Evolutionary conservation across 1,140 invertebrate genomes (phyloP), one percentile per base, ranked within the genome.

Genomic region (Aphelenchoides fujianensis): DNA sequence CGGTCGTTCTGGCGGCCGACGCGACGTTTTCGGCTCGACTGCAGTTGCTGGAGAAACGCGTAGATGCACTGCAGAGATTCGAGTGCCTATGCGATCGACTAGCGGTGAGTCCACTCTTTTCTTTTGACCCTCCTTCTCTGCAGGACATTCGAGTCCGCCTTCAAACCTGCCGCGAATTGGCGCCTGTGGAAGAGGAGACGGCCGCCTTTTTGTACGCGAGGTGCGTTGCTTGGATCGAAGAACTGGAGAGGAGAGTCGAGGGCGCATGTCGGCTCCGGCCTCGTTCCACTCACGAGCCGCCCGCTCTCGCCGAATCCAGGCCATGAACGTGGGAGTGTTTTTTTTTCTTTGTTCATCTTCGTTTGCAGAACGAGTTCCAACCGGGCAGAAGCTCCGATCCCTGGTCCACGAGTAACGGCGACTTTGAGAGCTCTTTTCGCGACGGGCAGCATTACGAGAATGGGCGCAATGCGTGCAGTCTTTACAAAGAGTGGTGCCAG

Each of bases 171-270:
- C 63, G 77, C 35, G 54, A 76, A 32, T 30, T 75, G 2, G 28
- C 79, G 9, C 28, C 55, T n/a, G 61, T 54, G 52, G 66, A 72
- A 66, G 70, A 75, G 1, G 68, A 57, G 48, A 36, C 72, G 27
- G 77, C 73, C 7, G 77, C 77, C 19, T 74, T 69, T n/a, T 74
- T 71, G 23, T 73, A 79, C 63, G 30, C 79, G n/a, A 77, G 72
- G 53, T 79, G 77, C 52, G 53, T 79, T 12, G 64, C 67, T 41
- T 77, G 72, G 54, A 66, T 75, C 34, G 77, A 79, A 34, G 77
- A 79, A 61, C 75, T 72, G 2, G 77, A 79, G 7, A 54, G 71
- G 3, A 27, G 78, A 27, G 72, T 36, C 19, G 16, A 34, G 34
- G 30, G 32, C 57, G 19, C 5, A 30, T 68, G 28, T 76, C 73